Base-by-base conservation (phyloP, 2,797 vertebrate species). In the Caiman crocodilus region DNA sequence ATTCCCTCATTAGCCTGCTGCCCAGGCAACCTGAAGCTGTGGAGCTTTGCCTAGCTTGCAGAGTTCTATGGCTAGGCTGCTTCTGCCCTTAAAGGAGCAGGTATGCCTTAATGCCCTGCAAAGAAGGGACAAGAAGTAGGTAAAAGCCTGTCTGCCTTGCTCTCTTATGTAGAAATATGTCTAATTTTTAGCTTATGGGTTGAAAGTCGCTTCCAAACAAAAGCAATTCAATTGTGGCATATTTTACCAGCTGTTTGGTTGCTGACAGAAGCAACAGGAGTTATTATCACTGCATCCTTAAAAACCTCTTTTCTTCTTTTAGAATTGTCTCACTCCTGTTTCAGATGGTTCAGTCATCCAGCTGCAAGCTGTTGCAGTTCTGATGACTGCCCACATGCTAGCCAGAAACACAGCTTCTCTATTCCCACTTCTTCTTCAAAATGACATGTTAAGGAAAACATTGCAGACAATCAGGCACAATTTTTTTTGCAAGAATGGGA, bases 351-450 rank as follows among this genome's bases (percentile, higher is more conserved):
- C 94, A 92, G 92, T 77, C 93, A 78, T 93, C 88, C 92, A 95
- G 88, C 87, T 93, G 90, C 74, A 87, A 90, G 69, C 60, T 96
- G 96, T 95, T 95, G 93, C 91, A 96, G 82, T n/a, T 87, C 60
- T 92, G 89, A 90, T 91, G 82, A 78, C 92, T 94, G 85, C 86
- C 94, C 93, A 95, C 95, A 91, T 56, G 80, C 55, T 93, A 89
- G 86, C 92, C 92, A 90, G 90, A 96, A 74, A 97, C 42, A 89
- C 80, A 95, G 95, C 89, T 94, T 96, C 90, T 84, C 3, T 63
- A 55, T 74, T 96, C 93, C 95, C 93, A 96, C 89, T 84, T 95
- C 76, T 95, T 94, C 93, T 83, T 94, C 94, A 88, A 96, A 97
- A 97, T 94, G 96, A 95, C 87, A 96, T 87, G 86, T 83, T 94